Evolutionary conservation across 2,113 vertebrate genomes (phyloP), one percentile per base, ranked within the genome.

Genomic region (Istiophorus platypterus): DNA sequence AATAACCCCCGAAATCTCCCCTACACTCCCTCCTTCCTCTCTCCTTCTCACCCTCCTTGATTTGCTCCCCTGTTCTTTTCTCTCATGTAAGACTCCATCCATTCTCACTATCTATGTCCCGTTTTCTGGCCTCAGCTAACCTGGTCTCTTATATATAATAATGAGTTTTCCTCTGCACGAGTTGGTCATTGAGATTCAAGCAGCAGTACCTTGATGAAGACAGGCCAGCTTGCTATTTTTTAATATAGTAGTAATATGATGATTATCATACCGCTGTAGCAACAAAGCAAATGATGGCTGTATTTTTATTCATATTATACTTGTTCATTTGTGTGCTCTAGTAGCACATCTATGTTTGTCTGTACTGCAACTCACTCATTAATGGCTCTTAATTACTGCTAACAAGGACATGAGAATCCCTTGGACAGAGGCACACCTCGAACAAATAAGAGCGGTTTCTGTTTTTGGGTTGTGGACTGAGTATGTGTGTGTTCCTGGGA

Each of bases 311-410:
- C 56, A 68, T 85, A 85, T 86, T 86, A 80, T 71, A 49, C 39
- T 70, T 71, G 56, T 65, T 82, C 45, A 81, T 92, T 86, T 87
- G 74, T n/a, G 45, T 73, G 67, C 45, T 61, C 77, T 89, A 85
- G 90, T 85, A 79, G 75, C 74, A 67, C 26, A 75, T 89, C 61
- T 71, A 51, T 91, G 85, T 88, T 89, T 92, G 71, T 89, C 84
- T 89, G 92, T 83, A 87, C 70, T 56, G 81, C 77, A 72, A 62
- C 70, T 82, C 57, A 64, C 20, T 73, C 42, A 37, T 85, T 80
- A 77, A 85, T 89, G 91, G 78, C 76, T 92, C 84, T 87, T 87
- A 80, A 92, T 92, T 92, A 91, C 26, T 18, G 26, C 81, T 81
- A 90, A 85, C 80, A 88, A 89, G 68, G 73, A 84, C 78, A 75